Conservation (phyloP, 1,140 invertebrate species). For the Cecropterus lyciades region DNA sequence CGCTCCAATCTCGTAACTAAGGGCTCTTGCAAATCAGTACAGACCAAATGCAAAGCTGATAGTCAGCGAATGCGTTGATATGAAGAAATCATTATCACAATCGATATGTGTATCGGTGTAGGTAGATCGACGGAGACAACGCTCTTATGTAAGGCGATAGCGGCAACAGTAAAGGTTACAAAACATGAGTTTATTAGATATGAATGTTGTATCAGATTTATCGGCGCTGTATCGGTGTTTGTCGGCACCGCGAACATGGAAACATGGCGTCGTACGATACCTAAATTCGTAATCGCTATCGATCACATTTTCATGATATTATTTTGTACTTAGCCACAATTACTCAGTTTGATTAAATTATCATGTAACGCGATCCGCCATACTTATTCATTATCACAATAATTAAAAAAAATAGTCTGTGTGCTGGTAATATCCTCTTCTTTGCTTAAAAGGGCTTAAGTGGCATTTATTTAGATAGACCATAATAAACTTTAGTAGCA, state of each 20-base stretch:
- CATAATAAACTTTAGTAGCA: no score
- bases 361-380: no score
- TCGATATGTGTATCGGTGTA: slow-evolving; percentile 47
- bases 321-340: slow-evolving; percentile 36
- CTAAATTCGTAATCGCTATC: slow-evolving; percentile 40
- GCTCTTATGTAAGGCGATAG: slow-evolving; percentile 67
- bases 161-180: slow-evolving; percentile 67
- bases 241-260: slow-evolving; percentile 45
- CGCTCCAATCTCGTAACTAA: background rate
- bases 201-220: slow-evolving; percentile 69
- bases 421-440: no score
- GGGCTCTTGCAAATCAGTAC: slow-evolving; percentile 9
- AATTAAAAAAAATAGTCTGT: no score
- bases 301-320: slow-evolving; percentile 41
- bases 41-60: background rate
- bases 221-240: slow-evolving; percentile 55
- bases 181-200: slow-evolving; percentile 77
- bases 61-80: slow-evolving; percentile 17
- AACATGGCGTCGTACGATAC: slow-evolving; percentile 42
- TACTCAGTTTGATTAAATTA: slow-evolving; percentile 34
- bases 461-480: no score
- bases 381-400: no score
- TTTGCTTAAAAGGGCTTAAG: no score
- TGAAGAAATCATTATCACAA: slow-evolving; percentile 43
- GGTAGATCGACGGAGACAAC: slow-evolving; percentile 53